Evolutionary conservation across 2,113 vertebrate genomes (phyloP).

Genomic region (Butorides virescens): DNA sequence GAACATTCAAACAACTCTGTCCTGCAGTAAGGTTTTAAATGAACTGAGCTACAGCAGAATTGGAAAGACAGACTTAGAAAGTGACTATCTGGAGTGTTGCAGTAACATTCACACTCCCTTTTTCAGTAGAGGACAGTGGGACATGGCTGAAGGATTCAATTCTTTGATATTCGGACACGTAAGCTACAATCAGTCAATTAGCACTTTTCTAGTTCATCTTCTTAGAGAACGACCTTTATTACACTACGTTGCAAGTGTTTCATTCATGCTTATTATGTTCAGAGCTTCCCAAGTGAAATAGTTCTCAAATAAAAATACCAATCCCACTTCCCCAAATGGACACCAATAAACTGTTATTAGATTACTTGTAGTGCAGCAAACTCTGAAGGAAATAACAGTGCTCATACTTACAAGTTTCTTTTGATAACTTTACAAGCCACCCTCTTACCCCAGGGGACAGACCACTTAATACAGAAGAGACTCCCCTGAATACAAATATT

Average conservation of each 20-base stretch:
- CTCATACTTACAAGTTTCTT: background rate
- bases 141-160: background rate
- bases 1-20: background rate
- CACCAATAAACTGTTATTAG: background rate
- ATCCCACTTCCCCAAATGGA: background rate
- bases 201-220: background rate
- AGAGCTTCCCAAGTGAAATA: constrained; percentile 9
- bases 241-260: background rate
- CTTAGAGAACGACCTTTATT: background rate
- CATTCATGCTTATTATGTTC: constrained; percentile 22
- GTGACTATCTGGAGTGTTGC: background rate
- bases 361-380: background rate
- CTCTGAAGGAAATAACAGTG: background rate
- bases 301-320: constrained; percentile 16
- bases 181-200: background rate
- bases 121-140: background rate
- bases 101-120: background rate
- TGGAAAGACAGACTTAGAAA: background rate
- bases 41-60: background rate
- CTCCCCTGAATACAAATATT: constrained; percentile 12
- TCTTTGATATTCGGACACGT: accelerated
- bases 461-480: background rate
- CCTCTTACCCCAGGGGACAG: background rate
- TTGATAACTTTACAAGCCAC: background rate
- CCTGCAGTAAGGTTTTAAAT: background rate